phyloP scores from a whole-genome alignment of 2,113 vertebrate genomes.

The Coturnix japonica region DNA sequence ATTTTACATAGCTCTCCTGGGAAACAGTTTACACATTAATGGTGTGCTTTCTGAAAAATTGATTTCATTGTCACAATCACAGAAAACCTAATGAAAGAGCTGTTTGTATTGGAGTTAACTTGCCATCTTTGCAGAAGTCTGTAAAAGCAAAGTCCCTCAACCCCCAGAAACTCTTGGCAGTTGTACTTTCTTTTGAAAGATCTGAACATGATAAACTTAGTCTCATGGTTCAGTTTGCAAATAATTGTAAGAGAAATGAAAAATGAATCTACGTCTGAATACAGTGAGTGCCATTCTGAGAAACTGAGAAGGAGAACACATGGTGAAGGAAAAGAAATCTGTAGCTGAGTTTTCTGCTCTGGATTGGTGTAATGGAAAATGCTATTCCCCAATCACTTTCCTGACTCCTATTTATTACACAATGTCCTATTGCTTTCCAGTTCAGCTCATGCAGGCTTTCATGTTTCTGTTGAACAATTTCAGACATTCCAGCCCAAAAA shows the following conservation, averaged over 20 bases:
- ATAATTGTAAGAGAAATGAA: slow-evolving; percentile 39
- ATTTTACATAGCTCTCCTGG: not conserved
- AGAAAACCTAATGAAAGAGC: slow-evolving; percentile 2
- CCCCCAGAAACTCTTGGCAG: slow-evolving; percentile 17
- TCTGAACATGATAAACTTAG: not conserved
- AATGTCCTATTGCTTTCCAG: slow-evolving; percentile 50
- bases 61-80: slow-evolving; percentile 12
- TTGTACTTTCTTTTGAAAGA: not conserved
- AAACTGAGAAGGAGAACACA: not conserved
- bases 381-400: slow-evolving; percentile 32
- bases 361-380: slow-evolving; percentile 49
- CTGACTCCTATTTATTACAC: slow-evolving; percentile 31
- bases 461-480: slow-evolving; percentile 23
- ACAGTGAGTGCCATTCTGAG: not conserved
- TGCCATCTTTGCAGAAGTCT: not conserved
- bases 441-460: slow-evolving; percentile 42
- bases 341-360: not conserved
- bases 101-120: slow-evolving; percentile 35
- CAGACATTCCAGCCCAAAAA: not conserved
- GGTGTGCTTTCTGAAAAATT: not conserved
- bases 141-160: slow-evolving; percentile 22
- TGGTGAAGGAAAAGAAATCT: not conserved
- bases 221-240: not conserved
- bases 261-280: slow-evolving; percentile 20
- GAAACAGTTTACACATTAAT: slow-evolving; percentile 1